Conservation (phyloP, 2,113 vertebrate species). For the Epinephelus moara region DNA sequence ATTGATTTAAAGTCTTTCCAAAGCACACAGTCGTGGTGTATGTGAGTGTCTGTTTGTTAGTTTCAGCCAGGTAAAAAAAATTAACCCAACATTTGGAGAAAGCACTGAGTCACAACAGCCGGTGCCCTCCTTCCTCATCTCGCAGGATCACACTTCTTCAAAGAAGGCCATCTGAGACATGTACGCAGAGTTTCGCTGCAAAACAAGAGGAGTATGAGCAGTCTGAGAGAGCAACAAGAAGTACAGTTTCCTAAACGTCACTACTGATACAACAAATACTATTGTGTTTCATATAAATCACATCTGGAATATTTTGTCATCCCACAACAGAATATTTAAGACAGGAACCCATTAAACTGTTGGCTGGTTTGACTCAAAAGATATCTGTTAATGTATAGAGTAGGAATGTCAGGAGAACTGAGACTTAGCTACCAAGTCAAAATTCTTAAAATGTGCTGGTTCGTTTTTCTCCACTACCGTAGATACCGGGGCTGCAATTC, state of each 20-base stretch:
- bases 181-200: conserved; percentile 87
- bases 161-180: conserved; percentile 87
- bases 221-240: neutral
- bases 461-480: too few species aligned
- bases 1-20: conserved; percentile 43
- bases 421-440: too few species aligned
- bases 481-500: too few species aligned
- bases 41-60: conserved; percentile 13
- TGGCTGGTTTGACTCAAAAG: neutral
- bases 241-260: neutral
- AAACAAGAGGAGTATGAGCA: conserved; percentile 43
- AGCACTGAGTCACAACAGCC: conserved; percentile 21
- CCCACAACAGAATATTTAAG: neutral
- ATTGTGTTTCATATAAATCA: neutral
- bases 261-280: neutral
- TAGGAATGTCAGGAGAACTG: neutral
- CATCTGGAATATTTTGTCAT: neutral
- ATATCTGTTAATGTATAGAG: neutral
- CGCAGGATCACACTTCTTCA: conserved; percentile 84
- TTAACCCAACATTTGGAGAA: conserved; percentile 9
- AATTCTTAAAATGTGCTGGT: too few species aligned
- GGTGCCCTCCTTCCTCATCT: conserved; percentile 25
- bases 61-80: conserved; percentile 33
- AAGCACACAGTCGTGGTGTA: conserved; percentile 16
- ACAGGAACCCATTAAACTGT: neutral